A percentile compares a stretch with the other conserved stretches of the same genome.
These are phyloP conservation scores for Arrhopalites spinosus DNA, from an alignment of 2,888 invertebrate genomes.

Conservation along the genomic window DNA sequence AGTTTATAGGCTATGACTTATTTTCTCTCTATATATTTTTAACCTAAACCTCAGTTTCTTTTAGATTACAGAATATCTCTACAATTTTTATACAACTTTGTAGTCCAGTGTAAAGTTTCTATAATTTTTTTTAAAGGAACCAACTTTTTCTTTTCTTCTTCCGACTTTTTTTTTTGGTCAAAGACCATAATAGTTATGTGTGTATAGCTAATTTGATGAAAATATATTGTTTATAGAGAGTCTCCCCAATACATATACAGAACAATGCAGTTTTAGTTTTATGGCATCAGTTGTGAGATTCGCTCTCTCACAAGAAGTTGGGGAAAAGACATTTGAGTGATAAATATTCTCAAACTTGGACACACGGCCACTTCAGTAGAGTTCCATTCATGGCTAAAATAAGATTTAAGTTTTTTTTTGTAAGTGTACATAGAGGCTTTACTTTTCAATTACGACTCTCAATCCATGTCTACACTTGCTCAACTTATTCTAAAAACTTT, in stretches of 20 bases:
- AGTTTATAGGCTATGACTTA: too few species aligned
- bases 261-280: neutral
- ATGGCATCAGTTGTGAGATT: neutral
- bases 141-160: neutral
- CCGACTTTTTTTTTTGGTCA: neutral
- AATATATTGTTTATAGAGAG: neutral
- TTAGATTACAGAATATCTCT: too few species aligned
- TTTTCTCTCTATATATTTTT: too few species aligned
- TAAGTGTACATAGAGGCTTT: too few species aligned
- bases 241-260: too few species aligned
- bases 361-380: neutral
- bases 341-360: neutral
- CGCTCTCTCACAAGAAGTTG: neutral
- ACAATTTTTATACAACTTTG: too few species aligned
- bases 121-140: too few species aligned
- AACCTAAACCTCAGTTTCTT: too few species aligned
- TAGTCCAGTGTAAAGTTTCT: too few species aligned
- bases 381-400: neutral
- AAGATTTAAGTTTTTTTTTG: neutral
- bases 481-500: too few species aligned
- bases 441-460: conserved; percentile 4
- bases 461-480: too few species aligned
- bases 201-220: neutral
- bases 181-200: neutral
- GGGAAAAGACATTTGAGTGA: neutral